phyloP scores from a whole-genome alignment of 2,797 vertebrate species.

The Amazona ochrocephala region DNA sequence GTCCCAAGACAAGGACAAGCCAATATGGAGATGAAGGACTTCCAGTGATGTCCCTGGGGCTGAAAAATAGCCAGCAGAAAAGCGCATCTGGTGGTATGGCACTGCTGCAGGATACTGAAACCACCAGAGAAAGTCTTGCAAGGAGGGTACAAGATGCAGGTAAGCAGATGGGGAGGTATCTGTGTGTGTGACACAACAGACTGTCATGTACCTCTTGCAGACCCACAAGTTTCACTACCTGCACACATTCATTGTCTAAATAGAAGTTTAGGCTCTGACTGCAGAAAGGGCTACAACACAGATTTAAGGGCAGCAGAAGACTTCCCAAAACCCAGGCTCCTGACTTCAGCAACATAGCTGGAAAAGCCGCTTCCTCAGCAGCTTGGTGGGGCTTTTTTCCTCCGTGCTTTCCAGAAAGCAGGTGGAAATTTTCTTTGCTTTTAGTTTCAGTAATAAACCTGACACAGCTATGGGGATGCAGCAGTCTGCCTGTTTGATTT shows the following conservation, averaged over 20 bases:
- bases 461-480: background rate
- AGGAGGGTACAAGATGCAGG: background rate
- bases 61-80: background rate
- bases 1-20: background rate
- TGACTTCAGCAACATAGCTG: background rate
- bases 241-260: background rate
- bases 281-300: rapidly evolving
- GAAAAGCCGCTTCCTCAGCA: background rate
- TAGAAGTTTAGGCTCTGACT: background rate
- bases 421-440: conserved; percentile 6
- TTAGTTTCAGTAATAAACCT: background rate
- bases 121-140: background rate
- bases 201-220: background rate
- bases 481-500: background rate
- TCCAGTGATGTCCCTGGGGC: background rate
- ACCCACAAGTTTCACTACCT: background rate
- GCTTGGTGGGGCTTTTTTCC: background rate
- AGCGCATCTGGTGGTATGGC: background rate
- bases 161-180: background rate
- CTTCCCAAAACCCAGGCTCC: background rate
- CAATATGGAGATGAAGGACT: background rate
- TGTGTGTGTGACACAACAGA: background rate
- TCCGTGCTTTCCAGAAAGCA: background rate
- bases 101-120: background rate
- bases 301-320: background rate